Evolutionary conservation across 2,888 invertebrate genomes (phyloP), one percentile per base, ranked within the genome.

Genomic region (Rotaria socialis): DNA sequence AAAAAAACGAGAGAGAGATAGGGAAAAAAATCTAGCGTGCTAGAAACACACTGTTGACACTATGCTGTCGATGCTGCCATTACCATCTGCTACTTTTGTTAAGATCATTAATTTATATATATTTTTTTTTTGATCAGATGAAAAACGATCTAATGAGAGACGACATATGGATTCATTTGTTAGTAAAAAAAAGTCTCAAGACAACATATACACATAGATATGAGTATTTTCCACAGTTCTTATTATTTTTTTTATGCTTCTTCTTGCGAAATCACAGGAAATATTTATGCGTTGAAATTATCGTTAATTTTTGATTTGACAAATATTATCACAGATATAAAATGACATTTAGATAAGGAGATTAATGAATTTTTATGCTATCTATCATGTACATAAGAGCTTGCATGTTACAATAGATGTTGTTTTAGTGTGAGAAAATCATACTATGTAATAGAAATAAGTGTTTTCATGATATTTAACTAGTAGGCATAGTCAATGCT

Each of bases 1-100:
- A 35, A 27, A 16, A 67, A 4, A 19, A 35, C 1, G 35, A 35
- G 35, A 35, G 35, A 35, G 35, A 35, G 35, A 35, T 35, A 35
- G n/a, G 14, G 27, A 67, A 35, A 41, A 67, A 19, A 67, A 35
- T 67, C 35, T 67, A 67, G 35, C 24, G 35, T 35, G 67, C 35
- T 35, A 67, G n/a, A 50, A 67, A 67, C 35, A 67, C 35, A 35
- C 67, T 67, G 67, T 67, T 67, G 67, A 67, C 67, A 67, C 19
- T 35, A 16, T 14, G 35, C 35, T 41, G 67, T 19, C 67, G 67
- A 67, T 67, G 35, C 35, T 41, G 35, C 35, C 16, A 67, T 67
- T 35, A 41, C 35, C 67, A 35, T 67, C 67, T 67, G 14, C 35
- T 67, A 35, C 67, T 67, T 35, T 67, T 56, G 7, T 8, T 8